Evolutionary conservation across 1,140 invertebrate species (phyloP), one percentile per base, ranked within the genome.

Genomic region (Copidosoma floridanum): DNA sequence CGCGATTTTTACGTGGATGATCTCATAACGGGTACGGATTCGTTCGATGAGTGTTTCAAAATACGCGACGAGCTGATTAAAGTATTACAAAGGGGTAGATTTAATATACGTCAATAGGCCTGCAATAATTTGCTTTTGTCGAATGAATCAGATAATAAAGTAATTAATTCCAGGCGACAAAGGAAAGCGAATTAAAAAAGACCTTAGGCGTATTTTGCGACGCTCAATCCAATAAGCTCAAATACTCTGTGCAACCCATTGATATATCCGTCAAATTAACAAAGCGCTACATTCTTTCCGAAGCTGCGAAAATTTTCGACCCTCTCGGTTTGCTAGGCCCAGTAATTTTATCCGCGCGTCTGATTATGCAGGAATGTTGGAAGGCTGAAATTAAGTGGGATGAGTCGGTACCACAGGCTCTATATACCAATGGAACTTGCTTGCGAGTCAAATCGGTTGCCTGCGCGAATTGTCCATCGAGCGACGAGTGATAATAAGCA

Each of bases 1-100:
- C 59, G 40, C 0, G 74, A 81, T 70, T 77, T 81, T 56, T 82
- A 82, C 50, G 74, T 82, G 2, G 81, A 83, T 67, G 81, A 83
- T 66, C 23, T 81, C 6, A 40, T 80, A 6, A 73, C 74, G 1
- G 75, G 77, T 1, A 41, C 61, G n/a, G 56, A 81, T 54, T 53
- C 18, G 26, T 7, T 68, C n/a, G 24, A 53, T n/a, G 32, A 37
- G 32, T 14, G 65, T 16, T 23, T 56, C 43, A 21, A 50, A 44
- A 53, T 66, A 12, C 20, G 47, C n/a, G 35, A 57, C 8, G 54
- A 71, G 21, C 16, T 72, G 11, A 56, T 46, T 10, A 11, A 40
- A 11, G 21, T 71, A 8, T n/a, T 63, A 20, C 40, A 47, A 20
- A n/a, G 16, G n/a, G n/a, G n/a, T n/a, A n/a, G n/a, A n/a, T n/a